Evolutionary conservation across 2,888 invertebrate species (phyloP).

Genomic region (Dryomyza anilis): DNA sequence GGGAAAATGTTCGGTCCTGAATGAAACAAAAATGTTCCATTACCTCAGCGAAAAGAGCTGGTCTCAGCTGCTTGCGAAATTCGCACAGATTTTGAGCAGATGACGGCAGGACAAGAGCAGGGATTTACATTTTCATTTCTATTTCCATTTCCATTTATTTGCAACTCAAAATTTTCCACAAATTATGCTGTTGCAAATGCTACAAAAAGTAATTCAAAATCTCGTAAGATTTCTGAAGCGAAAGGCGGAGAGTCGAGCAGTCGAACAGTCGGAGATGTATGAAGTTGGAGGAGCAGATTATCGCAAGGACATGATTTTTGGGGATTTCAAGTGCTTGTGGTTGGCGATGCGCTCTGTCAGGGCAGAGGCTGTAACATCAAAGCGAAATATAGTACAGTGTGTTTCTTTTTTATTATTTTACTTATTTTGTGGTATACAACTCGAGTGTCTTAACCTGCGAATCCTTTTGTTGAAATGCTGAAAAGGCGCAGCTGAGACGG

Average conservation of each 20-base stretch:
- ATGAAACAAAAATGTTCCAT: neutral
- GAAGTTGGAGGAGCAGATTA: too few species aligned
- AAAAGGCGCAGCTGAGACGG: slow-evolving; percentile 14
- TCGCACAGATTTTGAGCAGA: neutral
- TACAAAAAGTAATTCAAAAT: slow-evolving; percentile 23
- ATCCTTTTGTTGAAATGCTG: slow-evolving; percentile 22
- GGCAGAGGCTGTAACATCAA: slow-evolving; percentile 14
- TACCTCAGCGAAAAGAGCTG: slow-evolving; percentile 16
- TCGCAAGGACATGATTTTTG: too few species aligned
- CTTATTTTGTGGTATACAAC: neutral
- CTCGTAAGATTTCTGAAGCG: slow-evolving; percentile 19
- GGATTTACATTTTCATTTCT: neutral
- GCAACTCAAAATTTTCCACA: slow-evolving; percentile 25
- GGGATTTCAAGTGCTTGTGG: too few species aligned
- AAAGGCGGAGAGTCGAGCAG: too few species aligned
- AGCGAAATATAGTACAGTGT: slow-evolving; percentile 15
- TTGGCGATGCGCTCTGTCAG: too few species aligned
- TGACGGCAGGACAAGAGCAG: neutral
- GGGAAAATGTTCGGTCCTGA: neutral
- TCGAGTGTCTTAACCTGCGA: slow-evolving; percentile 18
- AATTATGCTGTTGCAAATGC: slow-evolving; percentile 21
- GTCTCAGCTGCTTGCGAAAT: neutral
- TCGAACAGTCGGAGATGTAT: too few species aligned
- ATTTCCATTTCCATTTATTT: slow-evolving; percentile 17
- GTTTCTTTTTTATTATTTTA: neutral